Evolutionary conservation across 1,140 invertebrate genomes (phyloP).

Genomic region (Contarinia nasturtii): DNA sequence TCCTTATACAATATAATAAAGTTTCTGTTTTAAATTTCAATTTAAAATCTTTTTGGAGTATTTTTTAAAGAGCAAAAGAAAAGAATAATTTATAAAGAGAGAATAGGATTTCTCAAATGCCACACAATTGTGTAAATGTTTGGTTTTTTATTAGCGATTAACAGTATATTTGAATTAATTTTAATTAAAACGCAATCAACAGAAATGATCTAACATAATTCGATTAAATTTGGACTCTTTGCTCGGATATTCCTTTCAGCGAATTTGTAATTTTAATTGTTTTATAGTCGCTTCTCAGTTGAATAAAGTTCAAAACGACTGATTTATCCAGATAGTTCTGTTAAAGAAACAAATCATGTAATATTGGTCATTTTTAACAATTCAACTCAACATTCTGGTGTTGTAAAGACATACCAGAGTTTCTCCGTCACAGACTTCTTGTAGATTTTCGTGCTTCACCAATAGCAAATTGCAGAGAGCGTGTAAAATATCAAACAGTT

Average conservation of each 20-base stretch:
- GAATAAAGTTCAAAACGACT: slow-evolving; percentile 79
- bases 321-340: slow-evolving; percentile 74
- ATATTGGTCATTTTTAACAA: too few relatives aligned
- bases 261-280: slow-evolving; percentile 2
- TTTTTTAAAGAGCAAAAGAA: too few relatives aligned
- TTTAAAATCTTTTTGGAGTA: too few relatives aligned
- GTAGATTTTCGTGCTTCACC: slow-evolving; percentile 89
- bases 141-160: too few relatives aligned
- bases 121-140: too few relatives aligned
- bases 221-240: not conserved
- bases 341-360: slow-evolving; percentile 16
- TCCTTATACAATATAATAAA: too few relatives aligned
- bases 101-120: too few relatives aligned
- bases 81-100: too few relatives aligned
- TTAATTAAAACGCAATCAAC: too few relatives aligned
- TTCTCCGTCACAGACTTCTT: slow-evolving; percentile 85
- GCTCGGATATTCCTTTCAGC: not conserved
- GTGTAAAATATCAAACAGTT: slow-evolving; percentile 86
- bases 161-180: too few relatives aligned
- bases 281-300: slow-evolving; percentile 81
- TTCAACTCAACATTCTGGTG: too few relatives aligned
- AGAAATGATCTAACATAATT: not conserved
- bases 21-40: too few relatives aligned
- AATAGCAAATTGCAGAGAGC: slow-evolving; percentile 88
- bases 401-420: slow-evolving; percentile 54